phyloP scores from a whole-genome alignment of 2,797 vertebrate species.

The Thalassophryne amazonica region DNA sequence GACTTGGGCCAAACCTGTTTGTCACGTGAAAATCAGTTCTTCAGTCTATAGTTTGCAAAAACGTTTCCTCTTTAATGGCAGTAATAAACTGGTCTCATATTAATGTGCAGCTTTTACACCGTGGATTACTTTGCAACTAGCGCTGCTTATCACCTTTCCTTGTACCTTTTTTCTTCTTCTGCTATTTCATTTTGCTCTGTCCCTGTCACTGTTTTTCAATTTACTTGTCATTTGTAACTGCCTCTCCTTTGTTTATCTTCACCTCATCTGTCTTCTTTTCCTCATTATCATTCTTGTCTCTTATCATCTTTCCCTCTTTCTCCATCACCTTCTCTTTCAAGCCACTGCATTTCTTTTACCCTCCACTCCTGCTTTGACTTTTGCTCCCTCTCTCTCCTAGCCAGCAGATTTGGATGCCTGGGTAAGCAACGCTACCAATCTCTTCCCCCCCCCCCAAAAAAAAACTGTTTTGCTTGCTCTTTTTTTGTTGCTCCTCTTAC shows the following conservation, averaged over 20 bases:
- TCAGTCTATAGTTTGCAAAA: too few relatives aligned
- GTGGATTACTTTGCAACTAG: too few relatives aligned
- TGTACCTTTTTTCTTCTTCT: too few relatives aligned
- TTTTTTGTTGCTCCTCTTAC: conserved; percentile 22
- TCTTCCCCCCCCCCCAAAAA: too few relatives aligned
- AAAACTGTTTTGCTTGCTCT: conserved; percentile 40
- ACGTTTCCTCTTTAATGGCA: too few relatives aligned
- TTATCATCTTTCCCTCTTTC: not conserved
- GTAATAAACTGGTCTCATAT: too few relatives aligned
- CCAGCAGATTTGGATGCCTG: conserved; percentile 83
- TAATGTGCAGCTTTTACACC: too few relatives aligned
- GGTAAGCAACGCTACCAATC: conserved; percentile 79
- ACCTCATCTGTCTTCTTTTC: conserved; percentile 2
- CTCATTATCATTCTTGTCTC: conserved; percentile 12
- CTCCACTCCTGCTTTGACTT: conserved; percentile 25
- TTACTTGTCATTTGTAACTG: not conserved
- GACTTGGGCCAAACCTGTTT: too few relatives aligned
- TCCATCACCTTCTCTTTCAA: not conserved
- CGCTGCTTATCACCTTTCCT: too few relatives aligned
- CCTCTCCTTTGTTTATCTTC: conserved; percentile 6
- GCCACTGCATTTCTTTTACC: not conserved
- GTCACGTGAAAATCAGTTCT: too few relatives aligned
- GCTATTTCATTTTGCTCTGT: too few relatives aligned
- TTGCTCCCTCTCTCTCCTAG: conserved; percentile 61
- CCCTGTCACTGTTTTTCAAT: too few relatives aligned